Evolutionary conservation across 2,888 invertebrate species (phyloP), one percentile per base, ranked within the genome.

Genomic region (Epiblema foenella): DNA sequence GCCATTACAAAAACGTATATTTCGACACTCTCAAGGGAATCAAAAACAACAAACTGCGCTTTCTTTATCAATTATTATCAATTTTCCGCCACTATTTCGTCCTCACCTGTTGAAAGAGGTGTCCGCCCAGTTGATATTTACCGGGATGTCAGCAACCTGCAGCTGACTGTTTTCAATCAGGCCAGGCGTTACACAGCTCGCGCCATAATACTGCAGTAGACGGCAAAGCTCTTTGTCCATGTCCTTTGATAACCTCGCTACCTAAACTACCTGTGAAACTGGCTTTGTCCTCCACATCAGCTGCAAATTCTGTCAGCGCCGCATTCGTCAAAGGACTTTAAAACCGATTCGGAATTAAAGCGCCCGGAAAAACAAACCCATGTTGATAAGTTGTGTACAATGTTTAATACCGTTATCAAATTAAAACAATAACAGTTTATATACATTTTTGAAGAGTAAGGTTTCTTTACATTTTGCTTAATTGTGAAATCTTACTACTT

Each of bases 161-260:
- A 62, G 20, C 56, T 20, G 59, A 49, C 69, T 64, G 62, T 74
- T 82, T 79, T 78, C 79, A 80, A 79, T 79, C 80, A 79, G 68
- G 74, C 71, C 71, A 37, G 56, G 29, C 68, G 69, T 68, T 70
- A 74, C 65, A 69, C 63, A 20, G 60, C 69, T 63, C 56, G 78
- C 79, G 80, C 80, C 79, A 49, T 42, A 46, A 74, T 76, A 75
- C 80, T 90, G 89, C 79, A 74, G 76, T 77, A 77, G 88, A 88
- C 89, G 82, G 80, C 87, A 90, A 90, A 91, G 90, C 89, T 81
- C 87, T 91, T 89, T 90, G 87, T 87, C 75, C 82, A 75, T 73
- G 77, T 81, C 80, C 75, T n/a, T n/a, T n/a, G 74, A 76, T 80
- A 74, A 76, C 75, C 77, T 73, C 73, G 75, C 74, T 75, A 77